These are phyloP conservation scores for Ricordea florida DNA, from an alignment of 92 coral and sea anemone species.

Conservation along the genomic window DNA sequence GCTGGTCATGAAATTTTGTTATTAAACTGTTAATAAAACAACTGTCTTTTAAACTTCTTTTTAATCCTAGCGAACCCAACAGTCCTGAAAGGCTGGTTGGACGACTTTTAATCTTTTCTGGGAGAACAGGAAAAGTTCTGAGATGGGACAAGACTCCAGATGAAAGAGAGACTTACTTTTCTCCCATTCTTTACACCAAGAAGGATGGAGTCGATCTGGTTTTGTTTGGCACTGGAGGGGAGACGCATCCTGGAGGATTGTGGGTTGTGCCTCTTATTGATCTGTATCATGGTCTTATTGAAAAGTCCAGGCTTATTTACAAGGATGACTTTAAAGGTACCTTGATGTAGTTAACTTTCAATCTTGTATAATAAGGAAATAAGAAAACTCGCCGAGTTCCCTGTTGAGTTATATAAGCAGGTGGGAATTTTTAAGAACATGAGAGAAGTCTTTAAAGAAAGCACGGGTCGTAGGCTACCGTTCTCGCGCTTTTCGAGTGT, in stretches of 20 bases:
- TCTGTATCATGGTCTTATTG: conserved; percentile 78
- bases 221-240: conserved; percentile 97
- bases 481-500: too few species aligned
- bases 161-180: conserved; percentile 88
- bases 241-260: conserved; percentile 91
- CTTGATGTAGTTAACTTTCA: neutral
- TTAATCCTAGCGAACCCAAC: conserved; percentile 73
- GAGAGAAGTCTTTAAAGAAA: too few species aligned
- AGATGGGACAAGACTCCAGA: conserved; percentile 92
- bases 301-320: conserved; percentile 79
- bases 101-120: conserved; percentile 87
- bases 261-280: conserved; percentile 84
- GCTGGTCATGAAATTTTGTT: too few species aligned
- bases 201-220: conserved; percentile 89
- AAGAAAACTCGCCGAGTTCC: neutral
- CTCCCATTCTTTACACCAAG: conserved; percentile 83
- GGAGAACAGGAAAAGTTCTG: conserved; percentile 86
- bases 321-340: conserved; percentile 91
- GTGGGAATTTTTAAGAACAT: too few species aligned
- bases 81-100: conserved; percentile 85
- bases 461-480: too few species aligned
- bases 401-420: too few species aligned
- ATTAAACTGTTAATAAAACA: neutral
- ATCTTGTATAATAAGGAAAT: neutral
- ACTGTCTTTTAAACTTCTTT: neutral